A percentile compares a stretch with the other conserved stretches of the same genome.
phyloP scores from a whole-genome alignment of 1,140 invertebrate genomes.

The Drosophila trapezifrons region DNA sequence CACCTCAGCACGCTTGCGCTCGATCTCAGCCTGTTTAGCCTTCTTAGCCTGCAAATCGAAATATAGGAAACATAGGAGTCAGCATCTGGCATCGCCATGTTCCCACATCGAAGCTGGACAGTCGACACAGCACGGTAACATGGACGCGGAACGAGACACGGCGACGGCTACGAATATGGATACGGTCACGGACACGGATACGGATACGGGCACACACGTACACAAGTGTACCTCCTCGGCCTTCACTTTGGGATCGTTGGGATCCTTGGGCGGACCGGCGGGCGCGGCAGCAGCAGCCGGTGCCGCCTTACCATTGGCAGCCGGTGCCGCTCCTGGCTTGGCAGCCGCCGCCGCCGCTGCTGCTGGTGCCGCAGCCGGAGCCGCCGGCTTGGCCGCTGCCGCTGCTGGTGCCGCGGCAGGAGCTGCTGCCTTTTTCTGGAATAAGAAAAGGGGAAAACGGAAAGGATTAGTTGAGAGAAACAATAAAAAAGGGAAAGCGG shows the following conservation, averaged over 20 bases:
- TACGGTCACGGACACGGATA: slow-evolving; percentile 19
- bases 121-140: slow-evolving; percentile 27
- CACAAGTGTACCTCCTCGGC: slow-evolving; percentile 82
- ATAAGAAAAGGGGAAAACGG: slow-evolving; percentile 1
- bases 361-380: slow-evolving; percentile 52
- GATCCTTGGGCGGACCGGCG: slow-evolving; percentile 76
- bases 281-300: slow-evolving; percentile 68
- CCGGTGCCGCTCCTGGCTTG: slow-evolving; percentile 47
- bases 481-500: background rate
- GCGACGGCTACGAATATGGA: slow-evolving; percentile 8
- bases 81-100: background rate
- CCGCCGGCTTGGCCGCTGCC: slow-evolving; percentile 45
- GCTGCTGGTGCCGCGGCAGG: slow-evolving; percentile 49
- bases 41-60: slow-evolving; percentile 90
- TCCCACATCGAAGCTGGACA: slow-evolving; percentile 9
- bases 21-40: slow-evolving; percentile 96
- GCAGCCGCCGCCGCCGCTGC: slow-evolving; percentile 50
- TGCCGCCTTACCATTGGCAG: slow-evolving; percentile 54
- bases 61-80: slow-evolving; percentile 11
- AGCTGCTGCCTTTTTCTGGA: slow-evolving; percentile 70
- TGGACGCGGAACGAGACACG: slow-evolving; percentile 10
- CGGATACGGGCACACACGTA: slow-evolving; percentile 69
- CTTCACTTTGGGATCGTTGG: slow-evolving; percentile 80
- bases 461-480: background rate
- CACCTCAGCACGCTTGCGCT: slow-evolving; percentile 97